Base-by-base conservation (phyloP, 2,797 vertebrate species). In the Sebastes ruberrimus region DNA sequence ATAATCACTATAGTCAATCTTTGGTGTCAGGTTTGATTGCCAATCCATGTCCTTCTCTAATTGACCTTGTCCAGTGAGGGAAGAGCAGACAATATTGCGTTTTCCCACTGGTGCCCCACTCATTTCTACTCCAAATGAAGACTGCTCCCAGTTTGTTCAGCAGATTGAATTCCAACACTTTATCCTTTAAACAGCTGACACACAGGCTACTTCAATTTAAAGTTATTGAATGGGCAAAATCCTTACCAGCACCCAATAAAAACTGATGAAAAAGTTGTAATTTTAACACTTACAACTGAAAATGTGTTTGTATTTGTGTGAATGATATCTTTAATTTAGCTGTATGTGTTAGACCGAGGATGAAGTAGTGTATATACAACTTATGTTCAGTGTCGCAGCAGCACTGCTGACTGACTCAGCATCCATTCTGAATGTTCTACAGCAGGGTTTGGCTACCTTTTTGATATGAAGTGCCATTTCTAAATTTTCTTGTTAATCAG, bases 1-100 rank as follows among this genome's bases (percentile, higher is more conserved):
- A 90, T 96, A 96, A 96, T 95, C 95, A 95, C 94, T 90, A 88
- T 88, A 95, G 95, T 95, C 95, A 95, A 95, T 96, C 95, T 95
- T 93, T 92, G 92, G 92, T 94, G 95, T 95, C 95, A 94, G 92
- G 84, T 96, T 96, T 95, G 96, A 96, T 96, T 95, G 96, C 95
- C 92, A 95, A 95, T 95, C 90, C 92, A 94, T 95, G 94, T 95
- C 93, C 92, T 95, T 95, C 92, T 93, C 90, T 95, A 95, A 95
- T 94, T 96, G 95, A 96, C 95, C 95, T 96, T 95, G 95, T 94
- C 95, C 93, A 92, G 88, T 71, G 88, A 94, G 94, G 89, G 89
- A 93, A 93, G 88, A 93, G 86, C 89, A 93, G 84, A 93, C 92
- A 93, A 93, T 92, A 94, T 94, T 93, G 92, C 92, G 67, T 91